These are phyloP conservation scores for Leuciscus waleckii DNA, from an alignment of 2,797 vertebrate genomes.

Conservation along the genomic window DNA sequence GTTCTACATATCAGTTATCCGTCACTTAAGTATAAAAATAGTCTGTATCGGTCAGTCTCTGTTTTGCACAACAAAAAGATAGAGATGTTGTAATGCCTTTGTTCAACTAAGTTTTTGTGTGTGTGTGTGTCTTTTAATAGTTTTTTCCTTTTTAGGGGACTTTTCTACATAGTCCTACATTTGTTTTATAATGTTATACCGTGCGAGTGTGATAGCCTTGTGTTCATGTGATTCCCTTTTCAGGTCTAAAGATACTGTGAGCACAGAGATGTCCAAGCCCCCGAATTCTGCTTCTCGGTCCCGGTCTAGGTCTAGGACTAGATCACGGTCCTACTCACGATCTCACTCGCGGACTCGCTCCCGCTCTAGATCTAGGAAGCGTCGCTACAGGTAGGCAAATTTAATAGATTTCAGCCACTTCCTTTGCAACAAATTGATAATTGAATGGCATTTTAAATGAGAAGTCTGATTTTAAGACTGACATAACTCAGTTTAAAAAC, in stretches of 20 bases:
- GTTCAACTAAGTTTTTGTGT: background rate
- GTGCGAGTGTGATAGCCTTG: background rate
- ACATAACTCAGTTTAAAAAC: background rate
- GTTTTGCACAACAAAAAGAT: too few relatives aligned
- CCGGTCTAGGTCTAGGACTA: constrained; percentile 88
- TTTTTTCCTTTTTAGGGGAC: background rate
- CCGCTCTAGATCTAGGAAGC: constrained; percentile 92
- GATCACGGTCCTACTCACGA: constrained; percentile 90
- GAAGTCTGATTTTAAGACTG: background rate
- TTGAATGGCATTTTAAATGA: background rate
- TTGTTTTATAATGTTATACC: background rate
- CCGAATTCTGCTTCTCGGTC: constrained; percentile 91
- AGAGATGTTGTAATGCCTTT: background rate
- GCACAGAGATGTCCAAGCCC: constrained; percentile 90
- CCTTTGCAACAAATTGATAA: background rate
- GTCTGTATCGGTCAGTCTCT: too few relatives aligned
- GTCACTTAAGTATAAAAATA: background rate
- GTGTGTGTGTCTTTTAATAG: background rate
- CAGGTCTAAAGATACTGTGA: constrained; percentile 53
- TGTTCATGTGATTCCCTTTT: background rate
- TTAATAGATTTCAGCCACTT: background rate
- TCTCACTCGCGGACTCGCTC: constrained; percentile 92
- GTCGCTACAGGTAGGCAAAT: constrained; percentile 88
- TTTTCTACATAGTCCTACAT: background rate
- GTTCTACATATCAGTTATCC: background rate